phyloP scores from a whole-genome alignment of 2,113 vertebrate species.

The Apeltes quadracus region DNA sequence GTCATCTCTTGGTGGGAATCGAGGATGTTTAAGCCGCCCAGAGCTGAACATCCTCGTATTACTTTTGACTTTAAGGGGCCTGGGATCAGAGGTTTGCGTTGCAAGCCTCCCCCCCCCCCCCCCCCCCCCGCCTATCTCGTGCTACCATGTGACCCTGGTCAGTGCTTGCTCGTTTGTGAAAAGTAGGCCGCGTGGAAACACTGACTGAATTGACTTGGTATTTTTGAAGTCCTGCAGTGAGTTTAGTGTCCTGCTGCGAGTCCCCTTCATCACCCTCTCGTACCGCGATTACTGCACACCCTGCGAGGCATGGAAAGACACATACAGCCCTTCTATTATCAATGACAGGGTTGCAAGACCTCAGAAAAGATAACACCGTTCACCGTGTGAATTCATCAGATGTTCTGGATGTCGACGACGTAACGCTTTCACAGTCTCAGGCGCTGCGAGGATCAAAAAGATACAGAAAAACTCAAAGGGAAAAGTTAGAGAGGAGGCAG shows the following conservation, averaged over 20 bases:
- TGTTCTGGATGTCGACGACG: neutral
- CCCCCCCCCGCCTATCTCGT: constrained; percentile 16
- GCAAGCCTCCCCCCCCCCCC: constrained; percentile 18
- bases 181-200: constrained; percentile 80
- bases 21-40: constrained; percentile 55
- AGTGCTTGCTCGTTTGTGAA: constrained; percentile 61
- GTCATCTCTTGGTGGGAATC: constrained; percentile 71
- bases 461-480: neutral
- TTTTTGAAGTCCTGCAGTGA: constrained; percentile 69
- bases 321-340: constrained; percentile 4
- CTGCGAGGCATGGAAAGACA: constrained; percentile 14
- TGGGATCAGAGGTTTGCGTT: constrained; percentile 43
- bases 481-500: neutral
- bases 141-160: constrained; percentile 73
- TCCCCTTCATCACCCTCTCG: constrained; percentile 49
- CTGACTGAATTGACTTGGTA: constrained; percentile 77
- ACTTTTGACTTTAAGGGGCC: constrained; percentile 28
- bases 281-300: constrained; percentile 28
- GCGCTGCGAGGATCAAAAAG: neutral
- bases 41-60: constrained; percentile 22
- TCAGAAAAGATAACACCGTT: constrained; percentile 4
- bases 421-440: too few species aligned
- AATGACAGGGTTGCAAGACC: neutral
- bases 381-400: constrained; percentile 19
- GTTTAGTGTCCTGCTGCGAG: constrained; percentile 54